Base-by-base conservation (phyloP, 2,888 invertebrate species). In the Ectemnius lituratus region DNA sequence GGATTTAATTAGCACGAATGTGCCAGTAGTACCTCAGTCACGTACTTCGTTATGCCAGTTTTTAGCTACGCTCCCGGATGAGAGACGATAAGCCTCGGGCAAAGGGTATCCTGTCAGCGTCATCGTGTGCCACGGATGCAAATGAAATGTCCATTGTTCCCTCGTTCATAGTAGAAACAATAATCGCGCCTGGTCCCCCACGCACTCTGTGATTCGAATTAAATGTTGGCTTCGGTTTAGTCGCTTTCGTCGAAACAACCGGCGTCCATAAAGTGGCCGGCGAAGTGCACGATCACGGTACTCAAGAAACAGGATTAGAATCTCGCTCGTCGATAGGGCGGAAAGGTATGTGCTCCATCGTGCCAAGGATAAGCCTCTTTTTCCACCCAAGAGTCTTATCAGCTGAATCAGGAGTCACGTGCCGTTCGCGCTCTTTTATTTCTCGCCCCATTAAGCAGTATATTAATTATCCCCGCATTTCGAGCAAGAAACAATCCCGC, bases 361-460 rank as follows among this genome's bases (percentile, higher is more conserved):
- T 63, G 57, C 49, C 66, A 67, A 74, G 74, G 63, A 70, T 75
- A 75, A 4, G 16, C 13, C 45, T 60, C 20, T 3, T 14, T 45
- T 68, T 37, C 28, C 20, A 6, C 13, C 45, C 8, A 14, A 16
- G 52, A 14, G n/a, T 18, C 16, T 20, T 59, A 23, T 28, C 37
- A 2, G 23, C 37, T 28, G 45, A 57, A 64, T 63, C 60, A 52
- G 8, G 13, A 14, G 49, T 4, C 6, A 16, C 45, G 47, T n/a
- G 16, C 37, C 16, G 28, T 27, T 65, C 58, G 16, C 20, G 45
- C 28, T 46, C 46, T 52, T 65, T 65, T 73, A 68, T 70, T 75
- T 59, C 67, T 70, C 78, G 75, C 67, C 70, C 64, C 75, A 62
- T 80, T 80, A 72, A 64, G 60, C 75, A 58, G 67, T 73, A 67